Base-by-base conservation (phyloP, 1,140 invertebrate species). In the Cylas formicarius region DNA sequence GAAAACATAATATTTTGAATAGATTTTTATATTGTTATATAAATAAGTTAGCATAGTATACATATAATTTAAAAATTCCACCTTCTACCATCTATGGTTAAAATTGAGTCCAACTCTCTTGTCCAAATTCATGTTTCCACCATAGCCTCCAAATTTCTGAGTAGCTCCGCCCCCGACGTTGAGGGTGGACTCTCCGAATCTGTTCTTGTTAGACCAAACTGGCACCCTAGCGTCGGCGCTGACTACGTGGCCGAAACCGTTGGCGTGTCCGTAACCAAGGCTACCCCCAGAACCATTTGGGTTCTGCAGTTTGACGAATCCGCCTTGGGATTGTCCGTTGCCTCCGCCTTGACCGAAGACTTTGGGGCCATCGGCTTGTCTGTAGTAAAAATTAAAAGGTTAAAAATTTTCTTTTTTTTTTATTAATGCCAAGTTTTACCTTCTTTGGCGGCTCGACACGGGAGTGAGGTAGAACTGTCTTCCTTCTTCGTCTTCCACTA, bases 181-280 rank as follows among this genome's bases (percentile, higher is more conserved):
- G 2, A 48, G 13, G 0, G 45, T 48, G 6, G 45, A 41, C 23
- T 48, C 45, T 19, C 45, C 45, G 23, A 26, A 28, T 18, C 21
- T 20, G 18, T 46, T 46, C 28, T 46, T 46, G 18, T 22, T 48
- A 5, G 45, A 48, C 45, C 45, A 48, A 16, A 48, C 45, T 18
- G 45, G 45, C 9, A 48, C 45, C 8, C 23, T 10, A 0, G n/a
- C 45, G 29, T 48, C 45, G 8, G 28, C 22, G 18, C 45, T 29
- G 3, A 41, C 13, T 21, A 7, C 20, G 18, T 48, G 45, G 1
- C 45, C 45, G 7, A 21, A 35, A 16, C 45, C 45, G n/a, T 48
- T 48, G 13, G 20, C 22, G 19, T 48, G 45, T 9, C 37, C 45
- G 29, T 48, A 48, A 9, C 37, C 23, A 16, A 48, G 13, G 13